These are phyloP conservation scores for Nysson spinosus DNA, from an alignment of 2,888 invertebrate genomes.

Conservation along the genomic window DNA sequence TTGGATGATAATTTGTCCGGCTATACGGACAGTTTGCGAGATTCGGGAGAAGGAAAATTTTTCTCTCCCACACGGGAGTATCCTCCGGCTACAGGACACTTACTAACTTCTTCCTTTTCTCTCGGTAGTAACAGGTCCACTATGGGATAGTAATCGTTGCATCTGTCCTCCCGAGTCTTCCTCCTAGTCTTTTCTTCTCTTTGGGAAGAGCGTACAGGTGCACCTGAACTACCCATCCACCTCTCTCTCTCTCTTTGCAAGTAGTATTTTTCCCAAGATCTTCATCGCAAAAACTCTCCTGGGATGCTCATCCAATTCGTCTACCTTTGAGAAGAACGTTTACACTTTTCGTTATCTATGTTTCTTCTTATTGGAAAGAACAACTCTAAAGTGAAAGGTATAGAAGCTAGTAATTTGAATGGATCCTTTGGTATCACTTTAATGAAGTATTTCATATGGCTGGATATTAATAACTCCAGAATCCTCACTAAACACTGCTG, in stretches of 20 bases:
- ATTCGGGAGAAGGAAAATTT: constrained; percentile 48
- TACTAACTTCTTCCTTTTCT: constrained; percentile 8
- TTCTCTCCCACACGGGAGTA: constrained; percentile 15
- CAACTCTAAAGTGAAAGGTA: no score
- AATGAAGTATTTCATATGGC: no score
- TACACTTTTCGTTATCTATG: no score
- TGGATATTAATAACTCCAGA: no score
- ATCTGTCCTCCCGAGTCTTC: constrained; percentile 10
- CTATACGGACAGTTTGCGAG: constrained; percentile 60
- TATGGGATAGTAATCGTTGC: constrained; percentile 22
- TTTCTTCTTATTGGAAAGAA: no score
- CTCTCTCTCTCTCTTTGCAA: neutral
- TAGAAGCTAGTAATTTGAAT: no score
- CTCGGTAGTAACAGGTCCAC: constrained; percentile 19
- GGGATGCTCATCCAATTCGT: no score
- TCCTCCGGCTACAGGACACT: neutral
- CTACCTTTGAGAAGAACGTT: no score
- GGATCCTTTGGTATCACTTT: no score
- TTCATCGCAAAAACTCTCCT: neutral
- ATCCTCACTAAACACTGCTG: no score
- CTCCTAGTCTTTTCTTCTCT: neutral
- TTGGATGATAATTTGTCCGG: constrained; percentile 69
- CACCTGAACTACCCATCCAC: neutral
- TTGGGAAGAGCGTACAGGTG: constrained; percentile 12
- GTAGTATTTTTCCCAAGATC: neutral